phyloP scores from a whole-genome alignment of 2,113 vertebrate species.

The Blennius ocellaris region DNA sequence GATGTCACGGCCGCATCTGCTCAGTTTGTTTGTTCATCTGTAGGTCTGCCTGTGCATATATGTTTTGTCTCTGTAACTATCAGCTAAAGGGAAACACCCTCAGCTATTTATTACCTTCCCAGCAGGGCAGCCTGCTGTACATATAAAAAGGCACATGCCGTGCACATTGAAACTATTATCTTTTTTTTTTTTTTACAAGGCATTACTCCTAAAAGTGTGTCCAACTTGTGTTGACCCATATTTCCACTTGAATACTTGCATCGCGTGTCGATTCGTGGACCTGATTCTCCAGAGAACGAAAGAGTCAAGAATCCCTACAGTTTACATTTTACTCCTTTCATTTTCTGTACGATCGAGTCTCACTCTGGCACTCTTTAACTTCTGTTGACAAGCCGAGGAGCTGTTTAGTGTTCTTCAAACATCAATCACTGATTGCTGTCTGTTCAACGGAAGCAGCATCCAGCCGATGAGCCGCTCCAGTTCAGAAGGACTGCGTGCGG shows the following conservation, averaged over 20 bases:
- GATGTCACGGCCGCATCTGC: constrained; percentile 10
- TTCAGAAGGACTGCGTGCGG: neutral
- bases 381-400: neutral
- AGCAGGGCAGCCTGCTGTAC: neutral
- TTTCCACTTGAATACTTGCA: neutral
- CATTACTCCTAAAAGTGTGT: neutral
- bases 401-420: neutral
- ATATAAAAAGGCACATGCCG: neutral
- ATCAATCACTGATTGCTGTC: neutral
- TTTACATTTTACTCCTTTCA: too few species aligned
- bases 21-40: constrained; percentile 53
- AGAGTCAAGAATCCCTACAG: too few species aligned
- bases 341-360: neutral
- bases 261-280: neutral
- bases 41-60: constrained; percentile 35
- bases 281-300: too few species aligned
- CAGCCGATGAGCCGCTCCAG: neutral
- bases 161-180: constrained; percentile 6
- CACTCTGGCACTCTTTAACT: neutral
- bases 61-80: constrained; percentile 55
- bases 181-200: neutral
- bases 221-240: neutral
- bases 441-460: neutral
- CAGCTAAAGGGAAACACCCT: constrained; percentile 48
- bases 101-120: constrained; percentile 55